Percentiles rank a stretch among this genome's conserved stretches.
Conservation (phyloP, 1,140 invertebrate species). For the Littorina saxatilis region DNA sequence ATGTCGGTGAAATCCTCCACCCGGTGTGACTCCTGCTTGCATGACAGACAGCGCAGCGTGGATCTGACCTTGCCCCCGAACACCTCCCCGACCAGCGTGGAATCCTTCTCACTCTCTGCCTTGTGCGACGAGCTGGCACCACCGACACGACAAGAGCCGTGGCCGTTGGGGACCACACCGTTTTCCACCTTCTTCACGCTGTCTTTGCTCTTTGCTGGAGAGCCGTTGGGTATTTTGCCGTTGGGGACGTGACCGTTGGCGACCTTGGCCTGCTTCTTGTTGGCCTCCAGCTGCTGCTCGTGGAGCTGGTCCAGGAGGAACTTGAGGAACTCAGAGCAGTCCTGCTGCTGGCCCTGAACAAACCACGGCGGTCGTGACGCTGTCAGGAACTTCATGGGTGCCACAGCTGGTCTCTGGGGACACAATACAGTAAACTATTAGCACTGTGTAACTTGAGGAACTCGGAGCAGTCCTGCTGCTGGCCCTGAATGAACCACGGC, state of each 20-base stretch:
- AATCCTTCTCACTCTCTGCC: neutral
- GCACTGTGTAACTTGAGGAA: conserved; percentile 82
- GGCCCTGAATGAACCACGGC: conserved; percentile 84
- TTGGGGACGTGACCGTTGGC: neutral
- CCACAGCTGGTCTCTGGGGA: conserved; percentile 75
- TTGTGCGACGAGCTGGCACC: no score
- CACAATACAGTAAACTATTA: neutral
- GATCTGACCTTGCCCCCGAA: conserved; percentile 86
- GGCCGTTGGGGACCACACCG: neutral
- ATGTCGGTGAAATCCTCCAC: conserved; percentile 88
- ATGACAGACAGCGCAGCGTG: conserved; percentile 84
- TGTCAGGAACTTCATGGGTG: conserved; percentile 83
- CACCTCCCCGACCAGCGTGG: conserved; percentile 80
- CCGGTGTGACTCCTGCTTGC: conserved; percentile 82
- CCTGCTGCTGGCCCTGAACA: conserved; percentile 86
- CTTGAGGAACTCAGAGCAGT: conserved; percentile 91
- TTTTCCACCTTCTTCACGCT: neutral
- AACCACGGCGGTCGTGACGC: conserved; percentile 86
- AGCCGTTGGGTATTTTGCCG: neutral
- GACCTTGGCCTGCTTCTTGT: conserved; percentile 30
- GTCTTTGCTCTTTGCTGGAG: conserved; percentile 35
- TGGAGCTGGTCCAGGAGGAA: conserved; percentile 84
- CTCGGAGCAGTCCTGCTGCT: conserved; percentile 92
- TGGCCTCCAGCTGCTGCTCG: conserved; percentile 70
- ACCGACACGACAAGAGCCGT: no score